phyloP scores from a whole-genome alignment of 2,888 invertebrate genomes.

The Atrina japonica region DNA sequence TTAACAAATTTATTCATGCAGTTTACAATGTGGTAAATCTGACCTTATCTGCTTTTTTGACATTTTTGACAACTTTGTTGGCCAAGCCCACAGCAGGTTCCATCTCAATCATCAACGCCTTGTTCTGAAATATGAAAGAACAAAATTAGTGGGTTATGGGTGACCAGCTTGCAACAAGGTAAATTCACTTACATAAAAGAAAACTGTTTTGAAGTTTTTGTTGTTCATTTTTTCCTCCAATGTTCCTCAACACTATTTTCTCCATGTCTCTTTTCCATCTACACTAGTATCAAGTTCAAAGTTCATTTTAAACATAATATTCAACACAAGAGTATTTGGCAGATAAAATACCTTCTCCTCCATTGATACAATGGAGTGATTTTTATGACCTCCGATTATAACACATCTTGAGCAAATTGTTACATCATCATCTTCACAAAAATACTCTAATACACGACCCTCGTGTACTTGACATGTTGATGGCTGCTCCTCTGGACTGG shows the following conservation, averaged over 20 bases:
- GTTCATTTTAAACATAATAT: too few relatives aligned
- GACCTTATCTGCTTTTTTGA: constrained; percentile 69
- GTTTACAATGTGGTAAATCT: too few relatives aligned
- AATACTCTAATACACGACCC: constrained; percentile 75
- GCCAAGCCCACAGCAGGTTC: constrained; percentile 67
- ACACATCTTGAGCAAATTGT: constrained; percentile 79
- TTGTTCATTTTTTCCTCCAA: too few relatives aligned
- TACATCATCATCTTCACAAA: constrained; percentile 76
- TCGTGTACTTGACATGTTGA: constrained; percentile 67
- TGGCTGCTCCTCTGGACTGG: constrained; percentile 48
- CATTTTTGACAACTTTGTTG: constrained; percentile 57
- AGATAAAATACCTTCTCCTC: constrained; percentile 75
- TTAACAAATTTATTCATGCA: too few relatives aligned
- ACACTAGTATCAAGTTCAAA: too few relatives aligned
- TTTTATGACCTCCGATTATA: constrained; percentile 77
- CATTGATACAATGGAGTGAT: constrained; percentile 76
- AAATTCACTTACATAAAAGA: too few relatives aligned
- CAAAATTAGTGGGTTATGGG: too few relatives aligned
- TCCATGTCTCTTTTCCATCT: too few relatives aligned
- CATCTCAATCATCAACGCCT: constrained; percentile 59
- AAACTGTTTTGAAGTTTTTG: too few relatives aligned
- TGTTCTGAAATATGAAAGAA: constrained; percentile 60
- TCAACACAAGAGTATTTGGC: too few relatives aligned
- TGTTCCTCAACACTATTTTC: too few relatives aligned
- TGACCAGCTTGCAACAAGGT: too few relatives aligned